Conservation (phyloP, 2,113 vertebrate genomes). For the Dasyornis broadbenti region DNA sequence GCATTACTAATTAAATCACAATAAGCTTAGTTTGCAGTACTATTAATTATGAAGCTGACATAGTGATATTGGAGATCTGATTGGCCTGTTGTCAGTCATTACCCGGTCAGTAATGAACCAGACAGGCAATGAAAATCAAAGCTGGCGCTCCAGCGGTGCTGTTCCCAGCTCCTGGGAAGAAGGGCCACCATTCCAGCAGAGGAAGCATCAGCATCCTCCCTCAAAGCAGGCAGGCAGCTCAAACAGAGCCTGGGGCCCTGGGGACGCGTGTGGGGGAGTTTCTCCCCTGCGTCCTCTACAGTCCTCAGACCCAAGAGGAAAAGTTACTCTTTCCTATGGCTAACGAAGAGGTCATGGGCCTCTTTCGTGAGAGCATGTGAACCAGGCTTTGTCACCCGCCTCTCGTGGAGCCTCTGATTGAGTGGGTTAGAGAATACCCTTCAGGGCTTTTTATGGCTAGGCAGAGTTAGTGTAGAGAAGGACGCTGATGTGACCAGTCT, state of each 20-base stretch:
- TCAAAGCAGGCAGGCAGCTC: not conserved
- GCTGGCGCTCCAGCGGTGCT: not conserved
- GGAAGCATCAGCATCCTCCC: not conserved
- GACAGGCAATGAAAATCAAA: slow-evolving; percentile 27
- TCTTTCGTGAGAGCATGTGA: not conserved
- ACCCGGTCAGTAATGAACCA: slow-evolving; percentile 26
- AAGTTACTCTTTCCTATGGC: not conserved
- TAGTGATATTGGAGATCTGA: slow-evolving; percentile 43
- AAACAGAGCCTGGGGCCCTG: fast-evolving
- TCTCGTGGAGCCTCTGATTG: not conserved
- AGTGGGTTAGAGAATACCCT: not conserved
- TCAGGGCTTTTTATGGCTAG: not conserved
- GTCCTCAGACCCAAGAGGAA: not conserved
- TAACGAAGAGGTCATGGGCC: not conserved
- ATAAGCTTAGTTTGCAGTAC: slow-evolving; percentile 58
- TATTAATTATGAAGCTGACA: slow-evolving; percentile 64
- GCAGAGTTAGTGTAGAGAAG: not conserved
- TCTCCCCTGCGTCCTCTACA: not conserved
- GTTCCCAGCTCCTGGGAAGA: not conserved
- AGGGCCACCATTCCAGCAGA: not conserved
- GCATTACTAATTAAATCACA: slow-evolving; percentile 68
- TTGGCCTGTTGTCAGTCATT: slow-evolving; percentile 50
- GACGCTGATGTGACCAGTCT: not conserved
- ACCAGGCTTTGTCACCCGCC: not conserved
- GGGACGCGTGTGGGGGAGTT: not conserved